Evolutionary conservation across 2,113 vertebrate genomes (phyloP).

Genomic region (Nanorana parkeri): DNA sequence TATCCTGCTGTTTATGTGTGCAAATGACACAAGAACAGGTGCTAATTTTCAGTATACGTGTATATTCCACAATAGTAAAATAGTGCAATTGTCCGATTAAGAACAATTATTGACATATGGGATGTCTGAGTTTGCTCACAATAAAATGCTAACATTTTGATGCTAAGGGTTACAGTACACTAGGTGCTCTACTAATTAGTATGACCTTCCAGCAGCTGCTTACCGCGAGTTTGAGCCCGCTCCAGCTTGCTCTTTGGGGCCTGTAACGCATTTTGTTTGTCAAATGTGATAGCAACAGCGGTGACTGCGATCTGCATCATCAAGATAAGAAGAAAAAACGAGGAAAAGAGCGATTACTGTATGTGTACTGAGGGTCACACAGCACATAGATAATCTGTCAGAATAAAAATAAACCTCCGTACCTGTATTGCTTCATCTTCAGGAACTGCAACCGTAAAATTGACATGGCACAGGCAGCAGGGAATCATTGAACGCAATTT

Average conservation of each 20-base stretch:
- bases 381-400: not conserved
- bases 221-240: constrained; percentile 86
- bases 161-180: no score
- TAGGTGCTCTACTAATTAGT: no score
- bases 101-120: no score
- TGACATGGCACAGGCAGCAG: constrained; percentile 96
- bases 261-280: constrained; percentile 88
- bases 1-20: no score
- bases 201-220: not conserved
- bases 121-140: no score
- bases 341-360: no score
- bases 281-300: constrained; percentile 94
- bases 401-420: not conserved
- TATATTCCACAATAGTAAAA: no score
- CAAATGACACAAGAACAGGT: no score
- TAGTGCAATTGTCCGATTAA: no score
- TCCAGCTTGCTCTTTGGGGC: constrained; percentile 73
- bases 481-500: constrained; percentile 96
- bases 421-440: constrained; percentile 98
- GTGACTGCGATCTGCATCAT: constrained; percentile 90
- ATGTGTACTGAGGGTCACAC: no score
- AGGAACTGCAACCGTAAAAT: constrained; percentile 94
- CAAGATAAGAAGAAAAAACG: not conserved
- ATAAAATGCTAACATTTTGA: no score
- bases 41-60: no score